These are phyloP conservation scores for Polyergus mexicanus DNA, from an alignment of 1,140 invertebrate genomes.

Conservation along the genomic window DNA sequence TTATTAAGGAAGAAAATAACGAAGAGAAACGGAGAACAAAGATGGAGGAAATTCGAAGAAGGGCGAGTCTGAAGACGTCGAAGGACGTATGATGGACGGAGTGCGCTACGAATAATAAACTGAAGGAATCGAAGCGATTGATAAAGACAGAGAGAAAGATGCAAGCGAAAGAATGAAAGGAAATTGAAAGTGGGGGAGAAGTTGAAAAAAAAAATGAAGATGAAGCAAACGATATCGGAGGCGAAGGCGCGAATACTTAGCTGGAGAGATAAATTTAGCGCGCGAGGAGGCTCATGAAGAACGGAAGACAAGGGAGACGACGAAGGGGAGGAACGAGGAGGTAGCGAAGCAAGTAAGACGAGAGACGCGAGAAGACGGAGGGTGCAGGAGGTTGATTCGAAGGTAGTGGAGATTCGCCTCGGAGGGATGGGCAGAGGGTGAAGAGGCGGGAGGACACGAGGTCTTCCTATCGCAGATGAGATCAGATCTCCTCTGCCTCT, in stretches of 20 bases:
- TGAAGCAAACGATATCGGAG: constrained; percentile 52
- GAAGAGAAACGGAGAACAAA: not conserved
- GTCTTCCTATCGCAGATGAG: constrained; percentile 82
- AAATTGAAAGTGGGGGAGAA: not conserved
- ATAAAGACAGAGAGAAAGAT: not conserved
- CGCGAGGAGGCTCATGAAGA: constrained; percentile 35
- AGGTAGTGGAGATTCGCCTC: constrained; percentile 59
- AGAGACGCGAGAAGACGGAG: constrained; percentile 30
- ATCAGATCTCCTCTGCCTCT: constrained; percentile 80
- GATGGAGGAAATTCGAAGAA: not conserved
- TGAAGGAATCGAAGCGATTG: constrained; percentile 1
- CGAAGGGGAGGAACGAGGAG: constrained; percentile 28
- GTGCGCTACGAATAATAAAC: not conserved
- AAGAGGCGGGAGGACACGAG: constrained; percentile 78
- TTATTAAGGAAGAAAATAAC: not conserved
- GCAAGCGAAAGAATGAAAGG: constrained; percentile 28
- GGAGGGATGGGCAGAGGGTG: constrained; percentile 64
- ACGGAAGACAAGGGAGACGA: constrained; percentile 44
- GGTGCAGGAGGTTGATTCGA: constrained; percentile 68
- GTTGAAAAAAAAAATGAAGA: not conserved
- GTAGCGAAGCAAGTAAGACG: not conserved
- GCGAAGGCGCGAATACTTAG: constrained; percentile 39
- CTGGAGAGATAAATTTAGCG: constrained; percentile 56
- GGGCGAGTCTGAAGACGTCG: not conserved
- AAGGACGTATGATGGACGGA: not conserved